Evolutionary conservation across 2,888 invertebrate genomes (phyloP), one percentile per base, ranked within the genome.

Genomic region (Cephus pulcher): DNA sequence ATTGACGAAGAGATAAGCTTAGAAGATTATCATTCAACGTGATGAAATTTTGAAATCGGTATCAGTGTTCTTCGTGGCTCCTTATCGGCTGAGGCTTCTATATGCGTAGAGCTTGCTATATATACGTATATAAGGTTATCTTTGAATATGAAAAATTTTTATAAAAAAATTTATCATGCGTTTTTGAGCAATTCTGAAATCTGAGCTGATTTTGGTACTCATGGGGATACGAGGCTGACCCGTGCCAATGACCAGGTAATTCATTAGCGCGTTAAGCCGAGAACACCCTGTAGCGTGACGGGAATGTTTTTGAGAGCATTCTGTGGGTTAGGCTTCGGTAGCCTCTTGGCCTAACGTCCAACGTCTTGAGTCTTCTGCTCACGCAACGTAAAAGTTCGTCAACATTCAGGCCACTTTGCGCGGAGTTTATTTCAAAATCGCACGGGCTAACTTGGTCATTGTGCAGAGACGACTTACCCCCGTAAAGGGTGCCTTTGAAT

Each of bases 211-310:
- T 56, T 56, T 23, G 56, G 23, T 23, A 23, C 23, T 56, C 56
- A 9, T 56, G 56, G 15, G 56, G 56, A 56, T 56, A 56, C 56
- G 23, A 56, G 56, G 23, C 15, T 23, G 56, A 79, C 78, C 78
- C 86, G 86, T 88, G 87, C 87, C 88, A 88, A 87, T 89, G 88
- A 88, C 88, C 89, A 89, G 88, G 84, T 89, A 89, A 89, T 88
- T 89, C 89, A 89, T 82, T 87, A 86, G 87, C 85, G 88, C 87
- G 88, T 89, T 84, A 88, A 88, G 84, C 80, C 82, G 73, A 82
- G 76, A 82, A 79, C 81, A 81, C 77, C 78, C 78, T 75, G 76
- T 82, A 79, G 82, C 81, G 81, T 82, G 82, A 82, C 83, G 80
- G 76, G 80, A 80, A 75, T 73, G 78, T 82, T 82, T 80, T 76